phyloP scores from a whole-genome alignment of 2,113 vertebrate species.

The Quiscalus mexicanus region DNA sequence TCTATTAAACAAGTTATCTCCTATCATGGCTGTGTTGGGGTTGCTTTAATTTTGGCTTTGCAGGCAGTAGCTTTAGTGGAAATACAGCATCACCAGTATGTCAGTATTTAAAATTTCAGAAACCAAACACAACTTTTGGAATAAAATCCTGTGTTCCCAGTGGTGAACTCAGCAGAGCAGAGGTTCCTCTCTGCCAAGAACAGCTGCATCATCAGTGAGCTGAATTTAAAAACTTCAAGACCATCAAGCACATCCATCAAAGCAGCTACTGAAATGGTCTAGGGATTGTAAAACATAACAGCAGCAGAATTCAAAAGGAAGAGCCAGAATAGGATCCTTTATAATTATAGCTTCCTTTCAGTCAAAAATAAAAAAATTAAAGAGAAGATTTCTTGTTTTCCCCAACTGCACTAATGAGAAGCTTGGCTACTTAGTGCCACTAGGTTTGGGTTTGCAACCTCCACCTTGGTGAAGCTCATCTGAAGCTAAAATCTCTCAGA shows the following conservation, averaged over 20 bases:
- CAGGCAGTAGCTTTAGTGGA: not conserved
- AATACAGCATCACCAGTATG: not conserved
- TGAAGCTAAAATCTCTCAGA: not conserved
- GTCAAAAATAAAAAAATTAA: not conserved
- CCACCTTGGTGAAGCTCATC: not conserved
- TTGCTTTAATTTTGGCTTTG: not conserved
- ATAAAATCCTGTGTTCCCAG: not conserved
- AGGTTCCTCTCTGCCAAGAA: not conserved
- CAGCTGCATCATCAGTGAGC: not conserved
- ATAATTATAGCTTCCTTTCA: not conserved
- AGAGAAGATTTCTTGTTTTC: not conserved
- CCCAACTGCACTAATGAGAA: not conserved
- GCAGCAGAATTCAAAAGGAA: not conserved
- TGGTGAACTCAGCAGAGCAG: not conserved
- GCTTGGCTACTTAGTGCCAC: not conserved
- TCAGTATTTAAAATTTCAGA: not conserved
- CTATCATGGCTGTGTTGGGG: not conserved
- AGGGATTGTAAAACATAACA: not conserved
- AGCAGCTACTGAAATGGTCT: not conserved
- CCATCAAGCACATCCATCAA: not conserved
- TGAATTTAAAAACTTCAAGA: not conserved
- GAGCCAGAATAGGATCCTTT: not conserved
- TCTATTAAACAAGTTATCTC: not conserved
- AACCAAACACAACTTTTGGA: not conserved
- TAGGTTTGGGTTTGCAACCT: not conserved